These are phyloP conservation scores for Lepisosteus osseus DNA, from an alignment of 2,113 vertebrate species.

Conservation along the genomic window DNA sequence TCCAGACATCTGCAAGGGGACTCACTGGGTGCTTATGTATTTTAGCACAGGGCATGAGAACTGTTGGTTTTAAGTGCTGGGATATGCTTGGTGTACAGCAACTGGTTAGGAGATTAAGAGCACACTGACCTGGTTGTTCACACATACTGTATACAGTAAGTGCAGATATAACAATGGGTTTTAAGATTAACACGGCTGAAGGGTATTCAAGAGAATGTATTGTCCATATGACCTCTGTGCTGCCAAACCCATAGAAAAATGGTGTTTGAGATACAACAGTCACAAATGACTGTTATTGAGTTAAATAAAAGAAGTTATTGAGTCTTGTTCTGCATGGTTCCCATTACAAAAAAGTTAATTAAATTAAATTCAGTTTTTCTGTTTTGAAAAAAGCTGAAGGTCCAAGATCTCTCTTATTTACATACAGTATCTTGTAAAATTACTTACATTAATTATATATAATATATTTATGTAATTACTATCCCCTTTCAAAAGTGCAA, in stretches of 20 bases:
- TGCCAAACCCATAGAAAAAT: background rate
- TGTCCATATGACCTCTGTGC: background rate
- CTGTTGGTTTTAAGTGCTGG: background rate
- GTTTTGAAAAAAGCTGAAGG: too few species aligned
- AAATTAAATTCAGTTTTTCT: too few species aligned
- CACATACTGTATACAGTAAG: background rate
- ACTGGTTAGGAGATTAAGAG: background rate
- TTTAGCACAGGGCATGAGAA: background rate
- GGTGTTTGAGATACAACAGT: background rate
- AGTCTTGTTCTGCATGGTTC: background rate
- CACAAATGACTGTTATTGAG: background rate
- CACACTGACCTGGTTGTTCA: background rate
- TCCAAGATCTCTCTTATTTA: too few species aligned
- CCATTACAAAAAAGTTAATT: too few species aligned
- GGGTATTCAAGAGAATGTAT: background rate
- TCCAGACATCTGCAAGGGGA: background rate
- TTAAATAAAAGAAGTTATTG: too few species aligned
- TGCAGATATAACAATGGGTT: background rate
- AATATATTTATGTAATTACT: too few species aligned
- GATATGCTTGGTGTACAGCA: background rate
- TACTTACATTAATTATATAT: too few species aligned
- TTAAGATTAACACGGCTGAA: background rate
- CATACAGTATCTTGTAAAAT: too few species aligned
- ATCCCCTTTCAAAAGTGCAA: too few species aligned
- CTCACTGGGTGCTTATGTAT: background rate